Evolutionary conservation across 2,888 invertebrate species (phyloP), one percentile per base, ranked within the genome.

Genomic region (Cactoblastis cactorum): DNA sequence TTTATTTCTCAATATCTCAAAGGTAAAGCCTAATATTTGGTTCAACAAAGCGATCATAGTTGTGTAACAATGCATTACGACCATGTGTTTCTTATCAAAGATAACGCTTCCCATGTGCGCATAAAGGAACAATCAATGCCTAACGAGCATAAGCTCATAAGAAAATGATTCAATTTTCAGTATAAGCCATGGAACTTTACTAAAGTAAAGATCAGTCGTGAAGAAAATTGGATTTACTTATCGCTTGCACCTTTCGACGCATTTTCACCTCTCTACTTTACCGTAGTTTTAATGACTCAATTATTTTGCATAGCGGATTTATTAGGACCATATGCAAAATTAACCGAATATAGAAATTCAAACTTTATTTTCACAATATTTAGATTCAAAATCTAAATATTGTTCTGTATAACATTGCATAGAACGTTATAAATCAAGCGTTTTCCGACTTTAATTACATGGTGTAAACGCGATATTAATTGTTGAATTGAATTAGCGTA

Each of bases 241-340:
- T 81, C 71, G 75, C 69, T 63, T 71, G 72, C 73, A 74, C 76
- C 75, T 80, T 80, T 74, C 76, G 74, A 78, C 70, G 75, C 69
- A 79, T 78, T 76, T 74, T 71, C 80, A 76, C 78, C 74, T 79
- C 75, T 75, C 67, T 62, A 69, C 74, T 76, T 22, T 76, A 68
- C 77, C 69, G 64, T 69, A 65, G 62, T 71, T 70, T 77, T 83
- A 82, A 83, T 81, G 77, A 82, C 77, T 83, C 77, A 82, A 83
- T 83, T 84, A 78, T 70, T 71, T 67, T 63, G 52, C 57, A 56
- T 60, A 65, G 54, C 56, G 53, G 56, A 51, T 50, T 58, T 50
- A 52, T 57, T 58, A 65, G 57, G 46, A 54, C 50, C 54, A 28
- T 49, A 48, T 32, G 45, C 53, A 45, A n/a, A 37, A 52, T 43